A percentile compares a stretch with the other conserved stretches of the same genome.
Conservation (phyloP, 2,797 vertebrate species). For the Naso thynnoides region DNA sequence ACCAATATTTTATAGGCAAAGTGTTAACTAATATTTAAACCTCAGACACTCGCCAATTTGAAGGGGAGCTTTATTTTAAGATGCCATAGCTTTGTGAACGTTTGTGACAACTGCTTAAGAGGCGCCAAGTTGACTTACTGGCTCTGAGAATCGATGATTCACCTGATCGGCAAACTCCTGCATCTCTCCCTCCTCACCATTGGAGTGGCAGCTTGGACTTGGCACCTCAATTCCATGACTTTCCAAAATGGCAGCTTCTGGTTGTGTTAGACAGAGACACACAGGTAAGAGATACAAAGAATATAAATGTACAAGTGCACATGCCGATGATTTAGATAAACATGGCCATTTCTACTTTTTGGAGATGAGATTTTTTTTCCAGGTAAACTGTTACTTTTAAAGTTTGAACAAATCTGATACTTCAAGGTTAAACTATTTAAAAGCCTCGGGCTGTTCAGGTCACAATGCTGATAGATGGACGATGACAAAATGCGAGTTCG, state of each 20-base stretch:
- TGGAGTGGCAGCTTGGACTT: constrained; percentile 89
- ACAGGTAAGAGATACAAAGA: background rate
- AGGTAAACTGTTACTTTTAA: no score
- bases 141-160: constrained; percentile 82
- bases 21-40: background rate
- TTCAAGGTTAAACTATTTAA: no score
- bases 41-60: background rate
- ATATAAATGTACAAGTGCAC: fast-evolving
- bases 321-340: no score
- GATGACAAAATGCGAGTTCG: background rate
- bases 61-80: background rate
- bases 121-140: constrained; percentile 57
- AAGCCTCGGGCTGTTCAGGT: background rate
- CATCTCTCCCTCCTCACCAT: constrained; percentile 86
- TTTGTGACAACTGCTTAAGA: no score
- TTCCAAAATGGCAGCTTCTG: constrained; percentile 90
- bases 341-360: background rate
- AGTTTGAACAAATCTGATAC: no score
- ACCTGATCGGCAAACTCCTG: constrained; percentile 87
- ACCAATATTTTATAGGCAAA: background rate
- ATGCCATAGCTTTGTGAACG: background rate
- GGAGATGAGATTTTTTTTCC: background rate
- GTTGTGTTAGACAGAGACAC: constrained; percentile 20
- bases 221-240: constrained; percentile 89
- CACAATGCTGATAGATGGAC: background rate